Evolutionary conservation across 2,797 vertebrate species (phyloP).

Genomic region (Triplophysa yarkandensis): DNA sequence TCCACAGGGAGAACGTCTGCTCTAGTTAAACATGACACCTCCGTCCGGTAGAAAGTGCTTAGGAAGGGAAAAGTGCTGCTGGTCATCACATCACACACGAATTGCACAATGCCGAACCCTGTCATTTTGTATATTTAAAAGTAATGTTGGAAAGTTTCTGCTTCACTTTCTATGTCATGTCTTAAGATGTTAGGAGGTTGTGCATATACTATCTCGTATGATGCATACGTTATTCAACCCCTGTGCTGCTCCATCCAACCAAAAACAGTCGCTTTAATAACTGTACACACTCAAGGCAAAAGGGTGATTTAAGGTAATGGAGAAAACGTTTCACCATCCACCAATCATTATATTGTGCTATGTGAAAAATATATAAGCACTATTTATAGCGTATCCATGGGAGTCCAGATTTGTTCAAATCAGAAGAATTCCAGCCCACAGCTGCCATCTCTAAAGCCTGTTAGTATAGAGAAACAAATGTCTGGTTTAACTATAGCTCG

Average conservation of each 20-base stretch:
- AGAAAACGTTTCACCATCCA: conserved; percentile 4
- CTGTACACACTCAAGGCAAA: no score
- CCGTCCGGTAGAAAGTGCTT: conserved; percentile 39
- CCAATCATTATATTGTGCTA: not conserved
- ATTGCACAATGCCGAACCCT: conserved; percentile 21
- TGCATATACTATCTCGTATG: no score
- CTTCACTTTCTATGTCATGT: not conserved
- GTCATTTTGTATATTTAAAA: not conserved
- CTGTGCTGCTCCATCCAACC: not conserved
- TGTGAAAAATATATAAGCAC: conserved; percentile 24
- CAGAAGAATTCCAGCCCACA: conserved; percentile 25
- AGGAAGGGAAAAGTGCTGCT: conserved; percentile 28
- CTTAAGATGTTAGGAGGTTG: no score
- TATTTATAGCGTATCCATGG: conserved; percentile 17
- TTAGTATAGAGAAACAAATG: conserved; percentile 15
- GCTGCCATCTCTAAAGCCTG: conserved; percentile 18
- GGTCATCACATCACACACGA: conserved; percentile 20
- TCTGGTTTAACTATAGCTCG: conserved; percentile 21
- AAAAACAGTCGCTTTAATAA: no score
- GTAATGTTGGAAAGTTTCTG: not conserved
- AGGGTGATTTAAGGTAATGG: conserved; percentile 24
- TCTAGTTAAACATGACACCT: conserved; percentile 44
- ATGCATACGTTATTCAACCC: not conserved
- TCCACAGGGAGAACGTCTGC: conserved; percentile 35
- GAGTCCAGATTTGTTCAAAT: conserved; percentile 13